Evolutionary conservation across 2,888 invertebrate species (phyloP).

Genomic region (Sclerodermus sp.): DNA sequence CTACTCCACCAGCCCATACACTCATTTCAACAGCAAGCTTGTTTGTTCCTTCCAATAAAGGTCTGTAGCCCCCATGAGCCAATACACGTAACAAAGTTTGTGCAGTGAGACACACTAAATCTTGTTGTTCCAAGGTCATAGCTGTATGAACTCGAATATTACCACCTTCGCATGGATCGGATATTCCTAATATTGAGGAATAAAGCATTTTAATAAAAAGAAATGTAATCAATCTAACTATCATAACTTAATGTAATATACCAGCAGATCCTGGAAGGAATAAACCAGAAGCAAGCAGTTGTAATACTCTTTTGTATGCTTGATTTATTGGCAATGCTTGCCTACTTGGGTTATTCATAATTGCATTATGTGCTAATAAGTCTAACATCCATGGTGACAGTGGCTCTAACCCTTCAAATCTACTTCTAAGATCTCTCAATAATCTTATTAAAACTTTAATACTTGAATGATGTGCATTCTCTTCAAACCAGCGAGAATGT

Average conservation of each 20-base stretch:
- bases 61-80: conserved; percentile 91
- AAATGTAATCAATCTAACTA: not conserved
- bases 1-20: conserved; percentile 90
- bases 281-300: conserved; percentile 88
- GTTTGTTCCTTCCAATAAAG: conserved; percentile 72
- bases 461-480: conserved; percentile 95
- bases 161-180: conserved; percentile 92
- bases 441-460: conserved; percentile 93
- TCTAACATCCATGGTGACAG: conserved; percentile 97
- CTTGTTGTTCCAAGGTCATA: conserved; percentile 88
- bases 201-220: not conserved
- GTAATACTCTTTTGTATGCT: conserved; percentile 84
- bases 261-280: conserved; percentile 93
- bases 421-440: conserved; percentile 85
- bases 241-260: conserved; percentile 8
- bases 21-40: conserved; percentile 86
- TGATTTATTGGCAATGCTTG: conserved; percentile 90
- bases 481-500: conserved; percentile 97
- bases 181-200: conserved; percentile 68
- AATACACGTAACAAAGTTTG: conserved; percentile 90
- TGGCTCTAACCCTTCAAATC: conserved; percentile 88
- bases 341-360: conserved; percentile 92
- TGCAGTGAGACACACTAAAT: conserved; percentile 89
- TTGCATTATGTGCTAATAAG: conserved; percentile 91
- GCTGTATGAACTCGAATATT: conserved; percentile 88